A percentile compares a stretch with the other conserved stretches of the same genome.
These are phyloP conservation scores for Charina bottae DNA, from an alignment of 2,113 vertebrate species.

Conservation along the genomic window DNA sequence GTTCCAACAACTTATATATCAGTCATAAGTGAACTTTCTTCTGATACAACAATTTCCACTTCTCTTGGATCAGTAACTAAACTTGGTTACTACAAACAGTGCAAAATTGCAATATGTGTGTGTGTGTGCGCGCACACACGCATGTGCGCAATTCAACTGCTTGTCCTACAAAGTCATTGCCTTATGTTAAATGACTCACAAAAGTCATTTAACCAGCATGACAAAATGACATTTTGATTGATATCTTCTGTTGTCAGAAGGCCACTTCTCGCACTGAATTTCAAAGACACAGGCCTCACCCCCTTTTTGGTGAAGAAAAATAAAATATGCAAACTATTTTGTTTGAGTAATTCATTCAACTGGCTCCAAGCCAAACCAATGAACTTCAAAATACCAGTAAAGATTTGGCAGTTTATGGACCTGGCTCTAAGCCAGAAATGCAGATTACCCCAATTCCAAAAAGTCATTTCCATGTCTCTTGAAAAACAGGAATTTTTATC, in stretches of 20 bases:
- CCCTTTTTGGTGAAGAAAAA: background rate
- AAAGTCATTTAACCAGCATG: slow-evolving; percentile 25
- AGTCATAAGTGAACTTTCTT: background rate
- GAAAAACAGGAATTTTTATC: slow-evolving; percentile 11
- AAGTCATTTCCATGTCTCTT: slow-evolving; percentile 2
- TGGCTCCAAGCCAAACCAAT: slow-evolving; percentile 12
- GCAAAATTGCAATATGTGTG: background rate
- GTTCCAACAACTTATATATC: background rate
- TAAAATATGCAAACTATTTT: slow-evolving; percentile 29
- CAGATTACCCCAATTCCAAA: background rate
- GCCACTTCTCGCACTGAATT: background rate
- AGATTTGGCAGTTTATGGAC: background rate
- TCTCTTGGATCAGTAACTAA: background rate
- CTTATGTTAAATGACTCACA: slow-evolving; percentile 9
- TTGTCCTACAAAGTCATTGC: slow-evolving; percentile 28
- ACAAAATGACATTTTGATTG: slow-evolving; percentile 47
- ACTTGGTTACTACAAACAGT: slow-evolving; percentile 14
- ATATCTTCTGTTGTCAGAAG: slow-evolving; percentile 11
- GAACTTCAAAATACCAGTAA: slow-evolving; percentile 28
- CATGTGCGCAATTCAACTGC: slow-evolving; percentile 19
- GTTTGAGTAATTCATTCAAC: slow-evolving; percentile 7
- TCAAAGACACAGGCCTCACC: background rate
- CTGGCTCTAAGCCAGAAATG: slow-evolving; percentile 14
- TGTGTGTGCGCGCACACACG: no score
- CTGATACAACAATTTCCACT: background rate